Percentiles rank a stretch among this genome's conserved stretches.
phyloP scores from a whole-genome alignment of 2,113 vertebrate species.

The Percopsis transmontana region DNA sequence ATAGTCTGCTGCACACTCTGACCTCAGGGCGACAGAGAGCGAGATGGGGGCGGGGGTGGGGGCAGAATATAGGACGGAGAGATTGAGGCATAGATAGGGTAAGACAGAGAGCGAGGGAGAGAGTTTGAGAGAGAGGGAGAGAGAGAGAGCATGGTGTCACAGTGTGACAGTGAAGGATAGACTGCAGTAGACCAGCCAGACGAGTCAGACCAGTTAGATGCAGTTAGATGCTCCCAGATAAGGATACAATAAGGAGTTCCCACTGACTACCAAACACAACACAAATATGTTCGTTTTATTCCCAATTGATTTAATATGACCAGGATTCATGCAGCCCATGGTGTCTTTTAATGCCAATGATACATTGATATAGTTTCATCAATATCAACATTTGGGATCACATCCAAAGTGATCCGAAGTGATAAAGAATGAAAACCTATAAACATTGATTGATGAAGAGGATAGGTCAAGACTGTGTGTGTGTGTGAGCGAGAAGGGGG shows the following conservation, averaged over 20 bases:
- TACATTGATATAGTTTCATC: too few relatives aligned
- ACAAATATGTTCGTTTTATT: too few relatives aligned
- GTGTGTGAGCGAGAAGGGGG: not conserved
- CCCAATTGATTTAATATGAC: too few relatives aligned
- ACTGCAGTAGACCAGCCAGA: slow-evolving; percentile 10
- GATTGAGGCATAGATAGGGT: not conserved
- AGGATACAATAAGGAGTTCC: slow-evolving; percentile 50
- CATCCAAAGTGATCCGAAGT: slow-evolving; percentile 23
- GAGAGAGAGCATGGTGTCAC: slow-evolving; percentile 44
- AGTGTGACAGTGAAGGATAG: slow-evolving; percentile 55
- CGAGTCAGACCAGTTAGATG: slow-evolving; percentile 1
- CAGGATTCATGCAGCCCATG: too few relatives aligned
- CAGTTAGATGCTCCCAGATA: not conserved
- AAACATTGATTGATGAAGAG: slow-evolving; percentile 13
- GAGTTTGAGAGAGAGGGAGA: slow-evolving; percentile 20
- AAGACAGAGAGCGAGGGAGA: slow-evolving; percentile 10
- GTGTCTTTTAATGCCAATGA: too few relatives aligned
- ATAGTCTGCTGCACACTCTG: slow-evolving; percentile 73
- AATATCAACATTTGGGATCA: too few relatives aligned
- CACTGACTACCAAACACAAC: slow-evolving; percentile 18
- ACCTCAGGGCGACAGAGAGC: slow-evolving; percentile 63
- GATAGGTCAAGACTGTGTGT: not conserved
- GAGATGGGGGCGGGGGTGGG: slow-evolving; percentile 14
- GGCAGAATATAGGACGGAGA: not conserved
- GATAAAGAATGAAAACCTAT: not conserved